These are phyloP conservation scores for Oscheius sp. DNA, from an alignment of 2,888 invertebrate species.

Conservation along the genomic window DNA sequence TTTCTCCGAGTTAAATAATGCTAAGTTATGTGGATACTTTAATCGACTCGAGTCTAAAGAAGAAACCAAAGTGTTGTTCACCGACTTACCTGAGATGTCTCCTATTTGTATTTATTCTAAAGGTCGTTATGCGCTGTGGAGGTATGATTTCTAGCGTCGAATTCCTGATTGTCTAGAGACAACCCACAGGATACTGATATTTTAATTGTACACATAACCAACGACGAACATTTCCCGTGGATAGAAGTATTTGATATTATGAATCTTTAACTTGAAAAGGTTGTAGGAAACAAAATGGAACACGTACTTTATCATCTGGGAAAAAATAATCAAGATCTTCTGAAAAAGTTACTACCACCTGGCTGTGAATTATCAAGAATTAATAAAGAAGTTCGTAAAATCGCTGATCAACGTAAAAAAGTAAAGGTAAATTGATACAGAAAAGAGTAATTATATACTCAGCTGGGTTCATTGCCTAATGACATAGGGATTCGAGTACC, in stretches of 20 bases:
- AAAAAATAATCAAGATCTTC: slow-evolving; percentile 11
- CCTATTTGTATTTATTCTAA: slow-evolving; percentile 69
- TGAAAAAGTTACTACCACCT: slow-evolving; percentile 9
- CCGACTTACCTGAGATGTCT: slow-evolving; percentile 93
- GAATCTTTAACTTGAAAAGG: slow-evolving; percentile 4
- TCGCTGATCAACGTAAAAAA: neutral
- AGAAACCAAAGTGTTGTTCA: neutral
- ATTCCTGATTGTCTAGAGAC: slow-evolving; percentile 26
- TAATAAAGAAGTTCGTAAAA: neutral
- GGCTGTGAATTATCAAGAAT: neutral
- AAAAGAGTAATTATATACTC: neutral
- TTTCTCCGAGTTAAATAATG: neutral
- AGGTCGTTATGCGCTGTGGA: slow-evolving; percentile 60
- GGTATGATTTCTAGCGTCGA: slow-evolving; percentile 24
- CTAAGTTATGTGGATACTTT: neutral
- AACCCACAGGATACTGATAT: slow-evolving; percentile 83
- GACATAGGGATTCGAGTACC: slow-evolving; percentile 88
- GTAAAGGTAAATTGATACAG: neutral
- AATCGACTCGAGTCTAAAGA: neutral
- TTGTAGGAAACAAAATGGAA: slow-evolving; percentile 34
- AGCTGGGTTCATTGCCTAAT: slow-evolving; percentile 81
- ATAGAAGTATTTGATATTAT: slow-evolving; percentile 78
- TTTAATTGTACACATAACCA: slow-evolving; percentile 81
- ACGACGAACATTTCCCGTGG: slow-evolving; percentile 78
- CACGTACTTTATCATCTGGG: slow-evolving; percentile 38